Evolutionary conservation across 2,888 invertebrate genomes (phyloP), one percentile per base, ranked within the genome.

Genomic region (Elgonia sp.): DNA sequence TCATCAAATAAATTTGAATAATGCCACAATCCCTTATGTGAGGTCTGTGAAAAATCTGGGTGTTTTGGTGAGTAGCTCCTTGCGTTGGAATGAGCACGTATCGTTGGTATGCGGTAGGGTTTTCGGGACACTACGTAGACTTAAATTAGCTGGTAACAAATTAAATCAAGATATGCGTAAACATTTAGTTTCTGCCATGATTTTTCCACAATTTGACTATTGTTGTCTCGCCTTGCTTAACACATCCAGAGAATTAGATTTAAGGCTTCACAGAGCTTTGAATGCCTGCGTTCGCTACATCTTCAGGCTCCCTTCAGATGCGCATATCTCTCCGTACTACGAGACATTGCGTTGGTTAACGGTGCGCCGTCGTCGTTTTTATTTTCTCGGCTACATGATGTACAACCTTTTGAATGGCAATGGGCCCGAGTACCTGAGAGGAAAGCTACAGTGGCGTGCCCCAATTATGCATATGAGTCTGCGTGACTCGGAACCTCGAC

Each of bases 241-340:
- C 42, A 69, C 18, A 5, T 53, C 55, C 4, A 16, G 18, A 14
- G 57, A 67, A 40, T 53, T 50, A 10, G 67, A 79, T 18, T 37
- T 10, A 8, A 46, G 53, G 37, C 67, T 79, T 0, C 77, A 79
- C 16, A 46, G 65, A 50, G 53, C 55, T 14, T 14, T 79, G 4
- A 79, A 79, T 29, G 73, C 73, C 1, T 57, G 55, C 29, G n/a
- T 73, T 9, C 10, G 57, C 4, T 79, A 69, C n/a, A 46, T 79
- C 21, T 79, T 20, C 39, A 39, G 20, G n/a, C 6, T 79, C 2
- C 14, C 20, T 37, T 20, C 10, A 1, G 14, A 29, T 18, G 18
- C 29, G 14, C 69, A 60, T n/a, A 70, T 80, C n/a, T 46, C 70
- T 2, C 69, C 60, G 4, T 80, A 67, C 42, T 42, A 55, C n/a